Percentiles rank a stretch among this genome's conserved stretches.
Conservation (phyloP, 2,113 vertebrate genomes). For the Halcyon malimbica region DNA sequence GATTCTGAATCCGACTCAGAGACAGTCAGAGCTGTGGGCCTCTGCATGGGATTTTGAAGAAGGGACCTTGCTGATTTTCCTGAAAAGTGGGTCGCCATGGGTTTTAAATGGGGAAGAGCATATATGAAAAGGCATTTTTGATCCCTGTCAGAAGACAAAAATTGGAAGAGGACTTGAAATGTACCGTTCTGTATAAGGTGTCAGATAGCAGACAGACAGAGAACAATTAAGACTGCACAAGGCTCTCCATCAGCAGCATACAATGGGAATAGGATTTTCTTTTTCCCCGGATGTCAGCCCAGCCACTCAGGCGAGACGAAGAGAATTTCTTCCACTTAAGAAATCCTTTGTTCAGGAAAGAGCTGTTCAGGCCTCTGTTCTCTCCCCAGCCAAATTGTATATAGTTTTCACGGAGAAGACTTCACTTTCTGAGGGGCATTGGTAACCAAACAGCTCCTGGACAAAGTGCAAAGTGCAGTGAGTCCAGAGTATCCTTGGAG, state of each 20-base stretch:
- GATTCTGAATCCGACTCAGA: neutral
- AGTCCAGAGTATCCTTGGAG: slow-evolving; percentile 35
- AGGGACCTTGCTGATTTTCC: slow-evolving; percentile 32
- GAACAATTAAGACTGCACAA: slow-evolving; percentile 71
- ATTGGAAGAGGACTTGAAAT: slow-evolving; percentile 66
- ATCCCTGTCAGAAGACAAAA: slow-evolving; percentile 59
- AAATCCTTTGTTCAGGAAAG: slow-evolving; percentile 67
- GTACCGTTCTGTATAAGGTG: slow-evolving; percentile 56
- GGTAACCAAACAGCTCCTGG: slow-evolving; percentile 50
- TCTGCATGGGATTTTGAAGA: slow-evolving; percentile 33
- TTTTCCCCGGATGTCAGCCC: slow-evolving; percentile 66
- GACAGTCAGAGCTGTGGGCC: neutral
- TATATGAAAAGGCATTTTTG: slow-evolving; percentile 59
- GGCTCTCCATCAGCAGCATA: slow-evolving; percentile 62
- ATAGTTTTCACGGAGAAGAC: slow-evolving; percentile 41
- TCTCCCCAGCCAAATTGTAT: slow-evolving; percentile 45
- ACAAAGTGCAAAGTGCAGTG: slow-evolving; percentile 50
- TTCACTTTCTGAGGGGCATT: slow-evolving; percentile 30
- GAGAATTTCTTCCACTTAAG: slow-evolving; percentile 76
- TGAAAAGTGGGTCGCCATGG: slow-evolving; percentile 49
- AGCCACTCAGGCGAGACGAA: slow-evolving; percentile 71
- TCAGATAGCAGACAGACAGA: slow-evolving; percentile 63
- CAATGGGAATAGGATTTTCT: slow-evolving; percentile 71
- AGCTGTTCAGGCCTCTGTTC: slow-evolving; percentile 57
- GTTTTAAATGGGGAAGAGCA: slow-evolving; percentile 53